Percentiles rank a stretch among this genome's conserved stretches.
phyloP scores from a whole-genome alignment of 2,797 vertebrate genomes.

The Lepus oiostolus region DNA sequence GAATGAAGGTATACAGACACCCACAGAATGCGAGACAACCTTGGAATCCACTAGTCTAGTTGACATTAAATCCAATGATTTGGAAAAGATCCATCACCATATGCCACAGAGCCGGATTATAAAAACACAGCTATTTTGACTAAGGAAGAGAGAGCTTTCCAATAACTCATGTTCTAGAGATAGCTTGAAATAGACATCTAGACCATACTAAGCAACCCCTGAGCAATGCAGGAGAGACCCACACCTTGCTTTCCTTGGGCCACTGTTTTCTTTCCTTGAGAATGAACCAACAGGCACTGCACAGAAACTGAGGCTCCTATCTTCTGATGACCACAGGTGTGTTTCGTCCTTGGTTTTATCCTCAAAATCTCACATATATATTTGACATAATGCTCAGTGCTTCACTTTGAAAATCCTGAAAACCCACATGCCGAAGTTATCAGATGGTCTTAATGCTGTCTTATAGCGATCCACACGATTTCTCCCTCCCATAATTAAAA shows the following conservation, averaged over 20 bases:
- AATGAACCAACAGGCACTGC: background rate
- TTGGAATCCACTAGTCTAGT: background rate
- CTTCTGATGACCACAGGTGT: background rate
- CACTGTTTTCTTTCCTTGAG: background rate
- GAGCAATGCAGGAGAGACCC: background rate
- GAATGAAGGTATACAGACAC: background rate
- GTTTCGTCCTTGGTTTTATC: constrained; percentile 22
- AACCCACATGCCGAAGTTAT: background rate
- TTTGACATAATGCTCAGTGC: background rate
- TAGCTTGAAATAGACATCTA: background rate
- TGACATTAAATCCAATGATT: background rate
- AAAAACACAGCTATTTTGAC: background rate
- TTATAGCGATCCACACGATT: background rate
- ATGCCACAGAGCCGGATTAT: background rate
- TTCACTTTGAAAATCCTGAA: constrained; percentile 22
- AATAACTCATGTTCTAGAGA: background rate
- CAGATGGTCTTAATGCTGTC: background rate
- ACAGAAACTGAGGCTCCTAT: background rate
- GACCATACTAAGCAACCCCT: background rate
- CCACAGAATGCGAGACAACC: background rate
- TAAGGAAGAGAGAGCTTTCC: background rate
- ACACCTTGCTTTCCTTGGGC: background rate
- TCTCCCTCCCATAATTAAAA: background rate
- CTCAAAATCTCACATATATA: background rate
- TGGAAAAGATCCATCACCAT: background rate